Conservation (phyloP, 2,888 invertebrate species). For the Drosophila barbarae region DNA sequence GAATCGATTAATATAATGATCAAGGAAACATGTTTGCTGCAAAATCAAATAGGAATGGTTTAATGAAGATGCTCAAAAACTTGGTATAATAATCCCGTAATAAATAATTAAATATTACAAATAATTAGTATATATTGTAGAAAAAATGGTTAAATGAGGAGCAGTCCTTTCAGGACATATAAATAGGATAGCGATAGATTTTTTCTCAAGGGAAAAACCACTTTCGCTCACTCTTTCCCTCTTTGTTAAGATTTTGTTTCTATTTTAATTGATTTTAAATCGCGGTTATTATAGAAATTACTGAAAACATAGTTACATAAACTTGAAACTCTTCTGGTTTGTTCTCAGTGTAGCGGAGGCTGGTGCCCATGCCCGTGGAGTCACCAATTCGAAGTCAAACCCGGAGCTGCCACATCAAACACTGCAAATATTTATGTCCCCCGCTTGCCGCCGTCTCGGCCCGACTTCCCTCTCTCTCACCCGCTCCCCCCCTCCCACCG, state of each 20-base stretch:
- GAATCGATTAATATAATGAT: neutral
- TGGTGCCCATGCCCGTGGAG: slow-evolving; percentile 13
- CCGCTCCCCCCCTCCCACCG: neutral
- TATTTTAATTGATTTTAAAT: neutral
- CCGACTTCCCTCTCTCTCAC: too few relatives aligned
- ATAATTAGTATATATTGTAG: neutral
- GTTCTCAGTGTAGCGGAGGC: neutral
- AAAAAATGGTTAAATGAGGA: neutral
- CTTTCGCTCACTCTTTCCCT: neutral
- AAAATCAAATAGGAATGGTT: neutral
- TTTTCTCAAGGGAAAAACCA: neutral
- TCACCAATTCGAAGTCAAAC: slow-evolving; percentile 43
- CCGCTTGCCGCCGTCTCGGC: slow-evolving; percentile 3
- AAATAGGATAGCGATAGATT: neutral
- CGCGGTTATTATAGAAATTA: neutral
- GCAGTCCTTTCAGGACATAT: neutral
- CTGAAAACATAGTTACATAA: neutral
- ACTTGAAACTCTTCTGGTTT: neutral
- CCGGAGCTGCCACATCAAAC: slow-evolving; percentile 64
- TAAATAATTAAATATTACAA: neutral
- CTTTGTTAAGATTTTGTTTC: neutral
- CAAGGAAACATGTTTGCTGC: neutral
- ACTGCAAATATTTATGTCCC: slow-evolving; percentile 73
- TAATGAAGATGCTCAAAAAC: neutral
- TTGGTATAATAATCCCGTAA: neutral